Percentiles rank a stretch among this genome's conserved stretches.
Evolutionary conservation across 30 jellyfish, hydroid and myxozoan genomes (phyloP).

Genomic region (Hydractinia echinata): DNA sequence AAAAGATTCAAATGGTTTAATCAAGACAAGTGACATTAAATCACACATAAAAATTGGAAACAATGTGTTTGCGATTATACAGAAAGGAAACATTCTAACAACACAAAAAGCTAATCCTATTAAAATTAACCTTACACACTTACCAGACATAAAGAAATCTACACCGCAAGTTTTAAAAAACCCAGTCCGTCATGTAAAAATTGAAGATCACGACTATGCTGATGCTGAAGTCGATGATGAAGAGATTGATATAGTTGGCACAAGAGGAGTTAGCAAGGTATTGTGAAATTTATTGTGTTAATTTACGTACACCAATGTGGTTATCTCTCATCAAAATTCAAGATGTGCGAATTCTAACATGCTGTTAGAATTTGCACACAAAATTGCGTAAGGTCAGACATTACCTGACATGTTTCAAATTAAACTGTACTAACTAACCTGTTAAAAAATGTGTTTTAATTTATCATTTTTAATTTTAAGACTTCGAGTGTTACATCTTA

Average conservation of each 20-base stretch:
- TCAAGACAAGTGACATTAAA: not conserved
- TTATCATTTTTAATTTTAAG: too few relatives aligned
- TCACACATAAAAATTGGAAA: constrained; percentile 36
- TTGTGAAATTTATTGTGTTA: not conserved
- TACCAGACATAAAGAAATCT: not conserved
- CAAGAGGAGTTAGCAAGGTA: constrained; percentile 74
- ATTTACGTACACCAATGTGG: not conserved
- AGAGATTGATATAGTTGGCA: constrained; percentile 15
- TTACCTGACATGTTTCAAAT: too few relatives aligned
- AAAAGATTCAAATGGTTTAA: not conserved
- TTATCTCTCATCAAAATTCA: not conserved
- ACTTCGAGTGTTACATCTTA: too few relatives aligned
- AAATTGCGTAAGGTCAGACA: not conserved
- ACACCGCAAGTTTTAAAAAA: not conserved
- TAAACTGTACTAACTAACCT: too few relatives aligned
- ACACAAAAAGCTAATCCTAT: not conserved
- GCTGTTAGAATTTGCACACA: not conserved
- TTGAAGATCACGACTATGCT: constrained; percentile 31
- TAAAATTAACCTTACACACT: not conserved
- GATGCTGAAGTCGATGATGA: constrained; percentile 21
- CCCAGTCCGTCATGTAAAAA: not conserved
- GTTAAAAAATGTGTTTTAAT: too few relatives aligned
- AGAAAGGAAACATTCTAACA: not conserved
- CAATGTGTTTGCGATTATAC: constrained; percentile 23
- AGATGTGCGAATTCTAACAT: too few relatives aligned